Conservation (phyloP, 2,888 invertebrate species). For the Trissonchulus latispiculum region DNA sequence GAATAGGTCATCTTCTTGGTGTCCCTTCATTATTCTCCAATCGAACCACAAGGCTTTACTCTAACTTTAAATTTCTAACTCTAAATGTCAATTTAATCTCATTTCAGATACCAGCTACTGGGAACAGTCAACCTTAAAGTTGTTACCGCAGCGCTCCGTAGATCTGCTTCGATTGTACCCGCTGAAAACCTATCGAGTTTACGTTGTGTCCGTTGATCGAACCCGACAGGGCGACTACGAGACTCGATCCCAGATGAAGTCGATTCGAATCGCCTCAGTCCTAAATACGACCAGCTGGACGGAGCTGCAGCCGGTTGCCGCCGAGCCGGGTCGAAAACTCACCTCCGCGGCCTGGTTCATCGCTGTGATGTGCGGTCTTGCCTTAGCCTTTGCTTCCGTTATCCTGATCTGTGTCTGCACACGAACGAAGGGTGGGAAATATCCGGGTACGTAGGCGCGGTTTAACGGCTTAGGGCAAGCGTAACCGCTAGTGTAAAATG, state of each 20-base stretch:
- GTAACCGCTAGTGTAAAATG: too few relatives aligned
- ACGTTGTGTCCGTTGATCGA: neutral
- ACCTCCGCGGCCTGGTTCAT: constrained; percentile 47
- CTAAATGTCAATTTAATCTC: too few relatives aligned
- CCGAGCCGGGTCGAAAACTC: constrained; percentile 25
- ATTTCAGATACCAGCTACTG: constrained; percentile 31
- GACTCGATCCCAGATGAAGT: neutral
- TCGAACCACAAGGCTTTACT: too few relatives aligned
- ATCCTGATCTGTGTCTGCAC: constrained; percentile 37
- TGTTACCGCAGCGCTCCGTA: neutral
- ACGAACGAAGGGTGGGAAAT: constrained; percentile 27
- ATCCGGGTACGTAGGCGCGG: constrained; percentile 24
- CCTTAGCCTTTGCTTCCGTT: constrained; percentile 40
- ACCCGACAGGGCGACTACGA: neutral
- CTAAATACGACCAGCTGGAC: constrained; percentile 5
- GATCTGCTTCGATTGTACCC: neutral
- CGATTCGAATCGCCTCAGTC: neutral
- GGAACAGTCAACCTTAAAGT: neutral
- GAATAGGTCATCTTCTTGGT: too few relatives aligned
- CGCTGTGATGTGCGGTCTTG: constrained; percentile 43
- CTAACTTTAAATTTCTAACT: too few relatives aligned
- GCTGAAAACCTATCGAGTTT: neutral
- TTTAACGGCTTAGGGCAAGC: too few relatives aligned
- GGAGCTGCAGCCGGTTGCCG: neutral
- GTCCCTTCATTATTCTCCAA: too few relatives aligned